phyloP scores from a whole-genome alignment of 1,140 invertebrate genomes.

The Maconellicoccus hirsutus region DNA sequence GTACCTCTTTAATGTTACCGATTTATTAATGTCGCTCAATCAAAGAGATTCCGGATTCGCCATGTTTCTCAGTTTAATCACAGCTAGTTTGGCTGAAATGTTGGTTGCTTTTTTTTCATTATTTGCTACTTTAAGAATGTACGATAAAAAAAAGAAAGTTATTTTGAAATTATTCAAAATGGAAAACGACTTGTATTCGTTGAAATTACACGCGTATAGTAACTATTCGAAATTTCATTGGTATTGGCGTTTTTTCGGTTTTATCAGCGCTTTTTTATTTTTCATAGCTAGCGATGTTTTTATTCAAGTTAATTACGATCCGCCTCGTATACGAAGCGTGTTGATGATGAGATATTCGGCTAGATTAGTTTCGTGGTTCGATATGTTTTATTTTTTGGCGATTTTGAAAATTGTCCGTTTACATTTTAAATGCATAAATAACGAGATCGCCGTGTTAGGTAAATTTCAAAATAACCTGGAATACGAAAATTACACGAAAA shows the following conservation, averaged over 20 bases:
- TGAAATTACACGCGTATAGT: background rate
- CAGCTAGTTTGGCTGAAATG: background rate
- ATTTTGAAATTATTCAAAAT: background rate
- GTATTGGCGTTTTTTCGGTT: background rate
- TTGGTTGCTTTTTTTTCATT: background rate
- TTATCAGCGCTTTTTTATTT: background rate
- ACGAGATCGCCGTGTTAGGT: background rate
- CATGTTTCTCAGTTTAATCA: background rate
- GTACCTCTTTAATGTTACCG: background rate
- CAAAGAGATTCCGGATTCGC: background rate
- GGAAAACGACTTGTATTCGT: background rate
- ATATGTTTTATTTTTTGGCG: background rate
- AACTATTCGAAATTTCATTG: background rate
- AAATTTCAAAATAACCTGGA: background rate
- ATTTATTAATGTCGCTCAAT: background rate
- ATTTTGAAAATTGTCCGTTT: background rate
- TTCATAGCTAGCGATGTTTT: background rate
- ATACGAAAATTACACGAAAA: background rate
- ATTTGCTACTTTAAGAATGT: background rate
- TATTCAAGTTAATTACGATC: background rate
- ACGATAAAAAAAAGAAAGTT: background rate
- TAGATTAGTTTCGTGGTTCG: background rate
- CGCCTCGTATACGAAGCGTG: background rate
- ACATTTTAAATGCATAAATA: background rate
- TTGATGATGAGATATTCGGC: background rate